These are phyloP conservation scores for Chymomyza caudatula DNA, from an alignment of 2,888 invertebrate genomes.

Conservation along the genomic window DNA sequence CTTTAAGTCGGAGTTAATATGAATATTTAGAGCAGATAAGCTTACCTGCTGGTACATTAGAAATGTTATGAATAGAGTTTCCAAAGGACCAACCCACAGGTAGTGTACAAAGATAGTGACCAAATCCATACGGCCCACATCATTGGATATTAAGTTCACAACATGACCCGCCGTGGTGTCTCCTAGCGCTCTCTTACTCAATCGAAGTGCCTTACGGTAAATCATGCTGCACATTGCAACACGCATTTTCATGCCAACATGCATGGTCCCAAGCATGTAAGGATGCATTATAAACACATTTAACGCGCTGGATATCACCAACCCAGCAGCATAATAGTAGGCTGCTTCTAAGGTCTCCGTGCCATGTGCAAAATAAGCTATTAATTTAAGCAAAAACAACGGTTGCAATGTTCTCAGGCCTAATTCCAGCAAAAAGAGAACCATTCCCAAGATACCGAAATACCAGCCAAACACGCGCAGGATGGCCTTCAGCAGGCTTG, in stretches of 20 bases:
- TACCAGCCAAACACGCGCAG: slow-evolving; percentile 81
- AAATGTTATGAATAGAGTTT: slow-evolving; percentile 88
- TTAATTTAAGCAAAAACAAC: slow-evolving; percentile 82
- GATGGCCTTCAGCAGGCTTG: slow-evolving; percentile 77
- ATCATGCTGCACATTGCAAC: slow-evolving; percentile 85
- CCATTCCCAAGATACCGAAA: slow-evolving; percentile 81
- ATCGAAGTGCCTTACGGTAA: slow-evolving; percentile 82
- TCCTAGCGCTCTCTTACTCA: slow-evolving; percentile 86
- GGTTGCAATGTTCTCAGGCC: slow-evolving; percentile 83
- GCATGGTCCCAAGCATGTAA: slow-evolving; percentile 87
- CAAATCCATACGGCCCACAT: slow-evolving; percentile 84
- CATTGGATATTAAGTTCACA: slow-evolving; percentile 96
- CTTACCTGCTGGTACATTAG: slow-evolving; percentile 84
- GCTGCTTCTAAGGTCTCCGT: slow-evolving; percentile 79
- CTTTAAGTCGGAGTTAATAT: background rate
- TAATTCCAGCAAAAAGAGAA: slow-evolving; percentile 81
- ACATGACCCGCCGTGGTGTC: slow-evolving; percentile 87
- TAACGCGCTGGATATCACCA: slow-evolving; percentile 85
- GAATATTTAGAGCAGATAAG: background rate
- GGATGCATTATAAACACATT: slow-evolving; percentile 90
- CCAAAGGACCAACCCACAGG: slow-evolving; percentile 94
- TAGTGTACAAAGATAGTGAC: slow-evolving; percentile 93
- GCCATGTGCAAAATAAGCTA: slow-evolving; percentile 80
- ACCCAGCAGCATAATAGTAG: slow-evolving; percentile 86
- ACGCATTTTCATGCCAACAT: slow-evolving; percentile 84